Evolutionary conservation across 2,888 invertebrate genomes (phyloP), one percentile per base, ranked within the genome.

Genomic region (Aquatica leii): DNA sequence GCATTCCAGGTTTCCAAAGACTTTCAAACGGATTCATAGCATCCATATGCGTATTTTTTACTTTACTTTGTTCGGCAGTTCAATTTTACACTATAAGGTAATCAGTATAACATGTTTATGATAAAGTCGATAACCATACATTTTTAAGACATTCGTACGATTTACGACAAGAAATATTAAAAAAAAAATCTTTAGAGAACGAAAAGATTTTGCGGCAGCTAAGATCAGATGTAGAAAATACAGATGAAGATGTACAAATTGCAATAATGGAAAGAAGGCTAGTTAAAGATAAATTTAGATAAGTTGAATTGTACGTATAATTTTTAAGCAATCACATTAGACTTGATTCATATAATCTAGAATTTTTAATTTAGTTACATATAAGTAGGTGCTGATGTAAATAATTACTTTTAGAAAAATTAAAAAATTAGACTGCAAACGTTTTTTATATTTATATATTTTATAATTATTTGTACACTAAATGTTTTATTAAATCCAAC

Each of bases 71-170:
- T 1, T 81, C 87, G n/a, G 57, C 85, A 8, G 64, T 90, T 49
- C 90, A 91, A 74, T 80, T 87, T 68, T 76, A 84, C 58, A 82
- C 86, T 0, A 85, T 91, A 61, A 86, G 84, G 90, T 90, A 82
- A 78, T 74, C 57, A 49, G 55, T 51, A 41, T 54, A 20, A 12
- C 11, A 31, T n/a, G 40, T 54, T 40, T 35, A 49, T 34, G 54
- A 49, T 35, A 9, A 12, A 50, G n/a, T n/a, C 9, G 2, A 8
- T 15, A 40, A 43, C 11, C 37, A n/a, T 1, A 41, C 11, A 14
- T 46, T 46, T 75, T 74, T 54, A 77, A 88, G 88, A 70, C 82
- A 85, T 70, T 85, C 89, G 4, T 82, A 87, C 62, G 75, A 82
- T 1, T 70, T 83, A 8, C 84, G 83, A 66, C 82, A 84, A 21